Base-by-base conservation (phyloP, 2,888 invertebrate species). In the Agrochola litura region DNA sequence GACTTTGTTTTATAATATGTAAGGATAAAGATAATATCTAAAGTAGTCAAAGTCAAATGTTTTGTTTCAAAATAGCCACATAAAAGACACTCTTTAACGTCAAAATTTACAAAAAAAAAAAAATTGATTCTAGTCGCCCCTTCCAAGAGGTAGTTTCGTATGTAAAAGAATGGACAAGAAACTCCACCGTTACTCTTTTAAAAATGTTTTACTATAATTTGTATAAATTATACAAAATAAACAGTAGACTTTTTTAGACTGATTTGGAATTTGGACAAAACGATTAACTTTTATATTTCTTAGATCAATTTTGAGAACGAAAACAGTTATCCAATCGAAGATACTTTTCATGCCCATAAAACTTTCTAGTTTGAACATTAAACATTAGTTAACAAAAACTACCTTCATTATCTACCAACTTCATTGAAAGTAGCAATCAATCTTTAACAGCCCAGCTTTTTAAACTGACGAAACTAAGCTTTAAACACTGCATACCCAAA, bases 401-500 rank as follows among this genome's bases (percentile, higher is more conserved):
- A 37, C 25, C 37, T 58, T 77, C n/a, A 61, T 37, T 73, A 81
- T 30, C 22, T 22, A 30, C 16, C 37, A 37, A 72, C 10, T 81
- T n/a, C 19, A 46, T 43, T 22, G 22, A 4, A 61, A 37, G 37
- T 37, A 37, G 37, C 37, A 19, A 68, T 64, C 6, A 12, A 37
- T 37, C 16, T 16, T 16, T 37, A 37, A 9, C 43, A 46, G 12
- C 12, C 9, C 8, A 37, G 25, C 8, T 52, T n/a, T 65, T 79
- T n/a, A 54, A 65, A 77, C 9, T 37, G 16, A 74, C 6, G 22
- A 80, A 76, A 58, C 76, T 82, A 30, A 58, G 1, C 25, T 70
- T 80, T 84, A 84, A 83, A 73, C 66, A 78, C 61, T 49, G 72
- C 66, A 37, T 49, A 66, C 61, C 70, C 41, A 60, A 83, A 83